Evolutionary conservation across 2,888 invertebrate genomes (phyloP), one percentile per base, ranked within the genome.

Genomic region (Ormyrus rosae): DNA sequence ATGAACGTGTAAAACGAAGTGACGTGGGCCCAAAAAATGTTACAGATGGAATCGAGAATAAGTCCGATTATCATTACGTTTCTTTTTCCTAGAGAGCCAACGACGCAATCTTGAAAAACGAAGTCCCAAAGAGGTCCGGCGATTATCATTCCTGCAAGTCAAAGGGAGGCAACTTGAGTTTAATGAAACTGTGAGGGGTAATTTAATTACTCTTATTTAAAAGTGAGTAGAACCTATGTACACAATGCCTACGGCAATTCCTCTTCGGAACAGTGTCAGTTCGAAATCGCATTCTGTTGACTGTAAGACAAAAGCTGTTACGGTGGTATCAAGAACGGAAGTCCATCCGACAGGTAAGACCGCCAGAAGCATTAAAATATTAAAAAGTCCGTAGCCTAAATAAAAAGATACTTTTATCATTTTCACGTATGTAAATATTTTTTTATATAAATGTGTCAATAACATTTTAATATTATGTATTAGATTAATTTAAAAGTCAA

Each of bases 51-150:
- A 67, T 95, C 93, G 8, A 93, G 87, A 67, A 95, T 87, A 86
- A 94, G 94, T 0, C 95, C 95, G 87, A 93, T 92, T 48, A 95
- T 91, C 84, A 96, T 92, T 75, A 96, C 92, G 86, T 93, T 93
- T 83, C 93, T 93, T 80, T 95, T 92, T 11, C 96, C 96, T 72
- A 95, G 91, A 0, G 94, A 94, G 88, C 95, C 95, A 0, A 95
- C 94, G 19, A 95, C 89, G 87, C 94, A 95, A 0, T 96, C 96
- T 77, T 83, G 85, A 0, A 95, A 94, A 11, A 96, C 89, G 87
- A 94, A 95, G 0, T 96, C 96, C 96, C 96, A 96, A 5, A 95
- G 83, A 88, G 95, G 92, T 0, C 95, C 94, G 63, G 95, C 95
- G 0, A 93, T 92, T 84, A 95, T 94, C 95, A 96, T 96, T 45